Evolutionary conservation across 2,888 invertebrate species (phyloP), one percentile per base, ranked within the genome.

Genomic region (Agrilus cyanescens): DNA sequence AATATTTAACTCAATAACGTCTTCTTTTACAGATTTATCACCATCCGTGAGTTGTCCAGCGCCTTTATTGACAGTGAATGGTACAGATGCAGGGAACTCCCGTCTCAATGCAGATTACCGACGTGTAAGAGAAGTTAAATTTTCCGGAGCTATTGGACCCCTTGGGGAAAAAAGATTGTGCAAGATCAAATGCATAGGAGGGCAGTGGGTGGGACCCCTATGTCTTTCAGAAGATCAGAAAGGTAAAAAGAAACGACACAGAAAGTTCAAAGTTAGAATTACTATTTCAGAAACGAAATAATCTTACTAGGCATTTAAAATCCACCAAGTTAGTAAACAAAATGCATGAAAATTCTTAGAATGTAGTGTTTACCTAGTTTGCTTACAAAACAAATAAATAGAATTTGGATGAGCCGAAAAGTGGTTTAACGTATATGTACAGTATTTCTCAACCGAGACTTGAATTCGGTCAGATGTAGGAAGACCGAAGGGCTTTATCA

Each of bases 121-220:
- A 18, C 63, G 66, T 37, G 58, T 67, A 29, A 54, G 61, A 35
- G 66, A 81, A 71, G 80, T 81, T 1, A 78, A 79, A 61, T 86
- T 86, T 63, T 79, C 82, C n/a, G 85, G 84, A 13, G 73, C 82
- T 49, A 78, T 85, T 49, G 82, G 83, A 10, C 82, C 83, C 3
- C 66, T 82, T 45, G 80, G 80, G 48, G 84, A 84, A 60, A 72
- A 77, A 43, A 70, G 84, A 18, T 74, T 84, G 42, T 87, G 87
- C 66, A 87, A 87, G 66, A 84, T 87, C 50, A 85, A 86, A 63
- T 87, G 87, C 60, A 79, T 86, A 46, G 83, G 82, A 58, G 86
- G 86, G 36, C 80, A 83, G 61, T 87, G 87, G 87, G 82, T 85
- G 33, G 87, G 87, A 3, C 87, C 87, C 1, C 69, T 87, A 14